phyloP scores from a whole-genome alignment of 2,888 invertebrate species.

The Eristalinus aeneus region DNA sequence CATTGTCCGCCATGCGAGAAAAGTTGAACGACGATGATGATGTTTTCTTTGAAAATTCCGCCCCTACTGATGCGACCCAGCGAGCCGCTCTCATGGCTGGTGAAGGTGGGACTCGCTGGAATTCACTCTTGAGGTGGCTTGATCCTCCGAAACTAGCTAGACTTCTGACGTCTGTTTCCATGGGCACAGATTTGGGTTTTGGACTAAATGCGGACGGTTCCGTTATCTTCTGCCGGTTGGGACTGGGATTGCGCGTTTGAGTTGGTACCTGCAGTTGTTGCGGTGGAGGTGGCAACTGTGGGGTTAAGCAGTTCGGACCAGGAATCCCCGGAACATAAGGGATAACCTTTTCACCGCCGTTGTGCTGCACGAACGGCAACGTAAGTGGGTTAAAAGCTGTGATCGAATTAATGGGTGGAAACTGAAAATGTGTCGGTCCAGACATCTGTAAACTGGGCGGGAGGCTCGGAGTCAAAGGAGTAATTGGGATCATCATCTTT shows the following conservation, averaged over 20 bases:
- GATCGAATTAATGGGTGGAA: conserved; percentile 86
- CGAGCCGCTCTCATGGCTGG: conserved; percentile 75
- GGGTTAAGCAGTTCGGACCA: conserved; percentile 86
- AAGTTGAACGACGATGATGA: conserved; percentile 76
- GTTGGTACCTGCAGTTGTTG: conserved; percentile 73
- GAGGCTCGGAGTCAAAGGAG: conserved; percentile 83
- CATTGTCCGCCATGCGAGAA: conserved; percentile 79
- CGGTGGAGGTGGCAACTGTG: conserved; percentile 79
- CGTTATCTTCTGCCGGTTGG: conserved; percentile 75
- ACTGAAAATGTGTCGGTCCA: conserved; percentile 82
- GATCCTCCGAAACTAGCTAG: conserved; percentile 78
- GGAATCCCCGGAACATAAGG: conserved; percentile 94
- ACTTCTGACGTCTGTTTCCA: conserved; percentile 72
- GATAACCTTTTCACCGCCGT: conserved; percentile 87
- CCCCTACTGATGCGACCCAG: conserved; percentile 72
- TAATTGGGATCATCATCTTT: conserved; percentile 83
- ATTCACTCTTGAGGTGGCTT: conserved; percentile 77
- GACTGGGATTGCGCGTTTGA: conserved; percentile 74
- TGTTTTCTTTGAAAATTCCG: conserved; percentile 74
- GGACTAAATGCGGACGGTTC: conserved; percentile 47
- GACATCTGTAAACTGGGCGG: conserved; percentile 80
- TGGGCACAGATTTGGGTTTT: conserved; percentile 42
- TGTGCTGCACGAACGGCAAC: conserved; percentile 82
- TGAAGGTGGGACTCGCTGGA: conserved; percentile 76
- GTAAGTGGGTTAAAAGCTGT: conserved; percentile 87